Conservation (phyloP, 2,888 invertebrate genomes). For the Empis stercorea region DNA sequence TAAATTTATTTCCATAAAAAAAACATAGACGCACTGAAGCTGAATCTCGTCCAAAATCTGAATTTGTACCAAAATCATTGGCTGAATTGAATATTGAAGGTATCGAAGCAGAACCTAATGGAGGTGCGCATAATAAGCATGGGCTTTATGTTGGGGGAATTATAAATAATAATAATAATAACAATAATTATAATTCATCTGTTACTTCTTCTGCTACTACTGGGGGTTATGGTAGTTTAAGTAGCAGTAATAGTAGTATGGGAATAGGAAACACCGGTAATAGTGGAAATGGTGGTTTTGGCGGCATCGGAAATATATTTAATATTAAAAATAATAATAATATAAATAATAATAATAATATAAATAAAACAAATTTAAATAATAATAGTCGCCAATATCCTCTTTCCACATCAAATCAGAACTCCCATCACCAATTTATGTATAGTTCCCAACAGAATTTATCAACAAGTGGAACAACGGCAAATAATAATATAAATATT, state of each 20-base stretch:
- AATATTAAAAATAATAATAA: neutral
- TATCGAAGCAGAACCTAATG: slow-evolving; percentile 4
- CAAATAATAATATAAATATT: slow-evolving; percentile 6
- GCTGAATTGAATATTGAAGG: slow-evolving; percentile 70
- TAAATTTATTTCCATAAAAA: neutral
- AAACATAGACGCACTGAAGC: slow-evolving; percentile 73
- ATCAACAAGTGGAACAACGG: slow-evolving; percentile 10
- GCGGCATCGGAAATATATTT: neutral
- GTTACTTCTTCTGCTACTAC: neutral
- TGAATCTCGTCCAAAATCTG: slow-evolving; percentile 73
- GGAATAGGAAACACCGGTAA: neutral
- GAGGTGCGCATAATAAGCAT: slow-evolving; percentile 21
- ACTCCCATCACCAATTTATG: slow-evolving; percentile 16
- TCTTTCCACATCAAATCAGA: slow-evolving; percentile 7
- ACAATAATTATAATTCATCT: slow-evolving; percentile 8
- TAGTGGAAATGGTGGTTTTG: neutral
- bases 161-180: slow-evolving; percentile 17
- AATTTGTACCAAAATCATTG: slow-evolving; percentile 84
- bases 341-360: neutral
- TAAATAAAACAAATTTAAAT: neutral
- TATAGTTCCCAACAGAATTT: slow-evolving; percentile 18
- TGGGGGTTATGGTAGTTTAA: neutral
- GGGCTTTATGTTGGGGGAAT: slow-evolving; percentile 11
- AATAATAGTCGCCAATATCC: slow-evolving; percentile 10
- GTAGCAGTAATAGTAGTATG: slow-evolving; percentile 20